Percentiles rank a stretch among this genome's conserved stretches.
Conservation (phyloP, 1,140 invertebrate species). For the Coelopa frigida region DNA sequence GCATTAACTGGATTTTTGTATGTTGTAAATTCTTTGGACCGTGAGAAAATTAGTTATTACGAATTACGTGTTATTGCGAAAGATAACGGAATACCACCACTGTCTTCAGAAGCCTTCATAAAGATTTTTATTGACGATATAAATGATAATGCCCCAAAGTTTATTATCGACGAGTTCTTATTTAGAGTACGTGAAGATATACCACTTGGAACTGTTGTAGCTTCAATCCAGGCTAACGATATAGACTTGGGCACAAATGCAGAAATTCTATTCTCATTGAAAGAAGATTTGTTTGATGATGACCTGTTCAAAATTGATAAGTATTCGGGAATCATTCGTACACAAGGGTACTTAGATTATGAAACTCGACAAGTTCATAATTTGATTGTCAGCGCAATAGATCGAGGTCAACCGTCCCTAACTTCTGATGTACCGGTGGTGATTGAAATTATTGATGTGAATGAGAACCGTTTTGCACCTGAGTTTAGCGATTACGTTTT, state of each 20-base stretch:
- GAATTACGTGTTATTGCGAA: constrained; percentile 75
- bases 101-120: constrained; percentile 71
- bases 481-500: constrained; percentile 76
- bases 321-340: constrained; percentile 74
- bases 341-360: constrained; percentile 70
- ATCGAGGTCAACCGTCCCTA: constrained; percentile 67
- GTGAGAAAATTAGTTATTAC: constrained; percentile 76
- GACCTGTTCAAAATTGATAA: constrained; percentile 66
- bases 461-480: constrained; percentile 82
- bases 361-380: constrained; percentile 83
- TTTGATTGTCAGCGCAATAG: constrained; percentile 72
- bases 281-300: constrained; percentile 56
- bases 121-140: constrained; percentile 78
- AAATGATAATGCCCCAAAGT: constrained; percentile 85
- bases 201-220: constrained; percentile 77
- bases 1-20: constrained; percentile 65
- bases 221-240: constrained; percentile 77
- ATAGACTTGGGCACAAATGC: constrained; percentile 77
- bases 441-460: constrained; percentile 87
- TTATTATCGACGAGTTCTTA: constrained; percentile 63
- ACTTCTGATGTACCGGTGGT: constrained; percentile 68
- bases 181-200: constrained; percentile 88
- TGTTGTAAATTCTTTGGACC: constrained; percentile 69
- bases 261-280: constrained; percentile 64
- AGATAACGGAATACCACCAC: constrained; percentile 58